Base-by-base conservation (phyloP, 2,888 invertebrate species). In the Lithosia quadra region DNA sequence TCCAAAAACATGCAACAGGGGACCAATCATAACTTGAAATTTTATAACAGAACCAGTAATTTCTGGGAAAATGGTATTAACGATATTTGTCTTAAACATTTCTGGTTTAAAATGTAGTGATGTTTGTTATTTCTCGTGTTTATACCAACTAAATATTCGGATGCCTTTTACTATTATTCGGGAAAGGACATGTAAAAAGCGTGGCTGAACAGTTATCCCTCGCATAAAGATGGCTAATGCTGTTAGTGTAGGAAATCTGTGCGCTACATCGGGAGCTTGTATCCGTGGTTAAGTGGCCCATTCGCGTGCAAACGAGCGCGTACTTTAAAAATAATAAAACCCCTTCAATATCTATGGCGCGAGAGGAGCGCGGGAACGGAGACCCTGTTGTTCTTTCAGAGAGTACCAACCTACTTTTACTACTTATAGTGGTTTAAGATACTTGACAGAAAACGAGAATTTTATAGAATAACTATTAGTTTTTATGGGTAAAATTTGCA, bases 261-360 rank as follows among this genome's bases (percentile, higher is more conserved):
- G 82, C 84, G 78, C 76, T 82, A 87, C 85, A 88, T 84, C 82
- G 87, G 86, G 88, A 80, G 86, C 86, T 85, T 88, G 90, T 90
- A 91, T 93, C 86, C 94, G 94, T 93, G 94, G 95, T 91, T 95
- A 95, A 95, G 95, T 95, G 94, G 94, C 91, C 93, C 91, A 95
- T 95, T 95, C 95, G 90, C 95, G 93, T 95, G 95, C 95, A 95
- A 95, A 95, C 95, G 95, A 93, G 93, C 92, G 91, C 88, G 90
- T 89, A 90, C 94, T 95, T 92, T 93, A 93, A 93, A 94, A 92
- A 94, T 93, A 93, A 94, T 92, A 92, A 92, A 68, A 94, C 90
- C 91, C 89, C 92, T 94, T 92, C 87, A 90, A 87, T 88, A 86
- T 88, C 85, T 83, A 82, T 81, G 79, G 76, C 64, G 76, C 63